Conservation (phyloP, 2,113 vertebrate species). For the Alethe diademata region DNA sequence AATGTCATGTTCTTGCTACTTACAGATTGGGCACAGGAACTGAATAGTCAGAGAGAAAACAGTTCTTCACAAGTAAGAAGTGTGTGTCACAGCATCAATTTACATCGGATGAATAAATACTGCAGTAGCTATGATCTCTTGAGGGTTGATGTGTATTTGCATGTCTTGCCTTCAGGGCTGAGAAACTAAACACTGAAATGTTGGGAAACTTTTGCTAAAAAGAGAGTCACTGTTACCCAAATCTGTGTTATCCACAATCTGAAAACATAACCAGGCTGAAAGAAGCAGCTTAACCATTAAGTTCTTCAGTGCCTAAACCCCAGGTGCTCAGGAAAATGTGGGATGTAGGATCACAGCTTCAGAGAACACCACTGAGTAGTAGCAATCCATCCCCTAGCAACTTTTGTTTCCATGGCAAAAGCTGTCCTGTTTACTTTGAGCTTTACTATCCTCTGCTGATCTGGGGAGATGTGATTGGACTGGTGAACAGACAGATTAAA, state of each 20-base stretch:
- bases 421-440: conserved; percentile 35
- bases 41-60: background rate
- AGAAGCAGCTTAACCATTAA: background rate
- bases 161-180: background rate
- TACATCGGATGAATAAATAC: background rate
- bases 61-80: background rate
- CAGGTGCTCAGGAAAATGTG: background rate
- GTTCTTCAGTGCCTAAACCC: background rate
- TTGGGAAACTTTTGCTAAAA: background rate
- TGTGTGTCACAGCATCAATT: background rate
- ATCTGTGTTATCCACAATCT: rapidly evolving
- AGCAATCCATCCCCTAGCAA: conserved; percentile 54
- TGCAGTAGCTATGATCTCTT: background rate
- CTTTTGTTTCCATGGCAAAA: conserved; percentile 58
- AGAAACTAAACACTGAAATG: background rate
- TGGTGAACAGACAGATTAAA: background rate
- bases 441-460: conserved; percentile 20
- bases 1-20: background rate
- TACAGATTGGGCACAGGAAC: background rate
- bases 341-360: conserved; percentile 12
- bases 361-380: background rate
- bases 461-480: background rate
- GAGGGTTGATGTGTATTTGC: background rate
- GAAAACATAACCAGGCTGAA: background rate
- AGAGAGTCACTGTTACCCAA: background rate